Conservation (phyloP, 2,888 invertebrate species). For the Nymphalis polychloros region DNA sequence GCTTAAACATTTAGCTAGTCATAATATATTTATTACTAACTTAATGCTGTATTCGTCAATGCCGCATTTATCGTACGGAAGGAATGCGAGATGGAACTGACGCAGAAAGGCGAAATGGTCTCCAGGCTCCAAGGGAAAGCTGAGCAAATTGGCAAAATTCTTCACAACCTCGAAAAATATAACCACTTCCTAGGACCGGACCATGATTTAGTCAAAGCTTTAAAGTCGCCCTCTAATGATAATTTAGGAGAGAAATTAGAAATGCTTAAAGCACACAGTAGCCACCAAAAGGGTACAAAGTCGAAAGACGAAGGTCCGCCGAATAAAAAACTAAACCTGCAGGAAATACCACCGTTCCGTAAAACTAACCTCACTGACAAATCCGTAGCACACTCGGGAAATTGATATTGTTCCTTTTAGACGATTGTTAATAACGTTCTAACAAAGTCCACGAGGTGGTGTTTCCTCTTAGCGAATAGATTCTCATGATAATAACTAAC, state of each 20-base stretch:
- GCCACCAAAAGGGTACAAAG: slow-evolving; percentile 71
- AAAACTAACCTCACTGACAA: slow-evolving; percentile 62
- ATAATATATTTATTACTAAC: slow-evolving; percentile 59
- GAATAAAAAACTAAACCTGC: slow-evolving; percentile 76
- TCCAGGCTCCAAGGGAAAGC: slow-evolving; percentile 97
- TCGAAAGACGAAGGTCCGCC: slow-evolving; percentile 81
- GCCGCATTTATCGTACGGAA: slow-evolving; percentile 78
- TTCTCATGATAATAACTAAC: slow-evolving; percentile 26
- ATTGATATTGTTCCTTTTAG: slow-evolving; percentile 10
- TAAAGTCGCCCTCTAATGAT: slow-evolving; percentile 75
- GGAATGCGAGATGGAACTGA: slow-evolving; percentile 97
- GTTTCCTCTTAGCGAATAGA: slow-evolving; percentile 49
- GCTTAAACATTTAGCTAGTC: slow-evolving; percentile 15
- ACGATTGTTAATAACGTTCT: slow-evolving; percentile 19
- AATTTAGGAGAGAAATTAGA: slow-evolving; percentile 68
- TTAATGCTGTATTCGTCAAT: slow-evolving; percentile 52
- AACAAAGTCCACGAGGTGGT: slow-evolving; percentile 49
- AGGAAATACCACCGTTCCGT: slow-evolving; percentile 80
- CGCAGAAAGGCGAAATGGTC: slow-evolving; percentile 98
- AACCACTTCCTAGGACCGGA: slow-evolving; percentile 86
- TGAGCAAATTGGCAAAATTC: slow-evolving; percentile 96
- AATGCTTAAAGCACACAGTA: slow-evolving; percentile 65
- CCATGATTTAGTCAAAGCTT: slow-evolving; percentile 79
- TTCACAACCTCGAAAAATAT: slow-evolving; percentile 94
- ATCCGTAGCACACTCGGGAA: slow-evolving; percentile 47